Base-by-base conservation (phyloP, 2,888 invertebrate genomes). In the Minunthozetes semirufus region DNA sequence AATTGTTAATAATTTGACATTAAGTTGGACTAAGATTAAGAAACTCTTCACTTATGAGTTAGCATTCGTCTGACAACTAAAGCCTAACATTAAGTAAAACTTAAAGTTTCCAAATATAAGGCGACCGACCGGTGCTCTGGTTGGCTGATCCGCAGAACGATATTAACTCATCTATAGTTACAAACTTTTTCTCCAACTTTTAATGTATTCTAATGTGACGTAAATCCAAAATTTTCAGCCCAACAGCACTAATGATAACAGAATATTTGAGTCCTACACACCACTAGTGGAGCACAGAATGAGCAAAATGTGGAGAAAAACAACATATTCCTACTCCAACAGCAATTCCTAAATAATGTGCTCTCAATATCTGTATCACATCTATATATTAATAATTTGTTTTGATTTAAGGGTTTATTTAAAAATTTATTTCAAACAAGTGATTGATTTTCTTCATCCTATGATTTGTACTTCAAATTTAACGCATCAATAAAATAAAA, bases 91-190 rank as follows among this genome's bases (percentile, higher is more conserved):
- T 19, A 66, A 38, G 38, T 33, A 38, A 27, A 27, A 38, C 63
- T 19, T 38, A 17, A 33, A 66, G 33, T 66, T 66, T 29, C 61
- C 61, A 61, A 61, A 61, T 61, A 61, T 61, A 61, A 61, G 22
- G 17, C 42, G 63, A 66, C 8, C 63, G 38, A 38, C 63, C 63
- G 63, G 63, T 66, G 63, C 63, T 66, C 38, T 66, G 63, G 63
- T 66, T 66, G 63, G 63, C 38, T 66, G 63, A 33, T 61, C 61
- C 61, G 5, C 29, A 33, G 33, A 33, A 61, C 61, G 42, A 68
- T 68, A 68, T 68, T 42, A 68, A 68, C 42, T 68, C 33, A 68
- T 68, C 42, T 42, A 68, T 38, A 42, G 38, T 42, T 68, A 68
- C 68, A 42, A 68, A 68, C 11, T 68, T 68, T 68, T 68, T 42